These are phyloP conservation scores for Calliopsis andreniformis DNA, from an alignment of 1,140 invertebrate genomes.

Conservation along the genomic window DNA sequence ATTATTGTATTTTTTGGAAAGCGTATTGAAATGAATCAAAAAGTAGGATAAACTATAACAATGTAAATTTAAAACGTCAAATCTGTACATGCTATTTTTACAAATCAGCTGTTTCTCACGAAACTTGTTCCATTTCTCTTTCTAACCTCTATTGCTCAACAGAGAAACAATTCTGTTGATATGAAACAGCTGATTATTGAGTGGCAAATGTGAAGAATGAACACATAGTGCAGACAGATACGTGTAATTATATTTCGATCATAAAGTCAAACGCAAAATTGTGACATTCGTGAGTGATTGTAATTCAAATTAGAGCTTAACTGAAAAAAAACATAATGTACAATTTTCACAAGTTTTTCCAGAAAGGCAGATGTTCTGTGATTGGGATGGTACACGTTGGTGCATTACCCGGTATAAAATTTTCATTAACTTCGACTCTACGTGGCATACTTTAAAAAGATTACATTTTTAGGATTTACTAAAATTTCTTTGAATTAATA, in stretches of 20 bases:
- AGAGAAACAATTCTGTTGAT: background rate
- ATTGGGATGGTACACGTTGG: conserved; percentile 90
- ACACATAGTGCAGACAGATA: background rate
- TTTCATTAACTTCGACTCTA: conserved; percentile 18
- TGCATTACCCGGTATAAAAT: conserved; percentile 85
- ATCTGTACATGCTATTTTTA: too few relatives aligned
- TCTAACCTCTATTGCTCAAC: background rate
- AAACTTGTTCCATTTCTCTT: background rate
- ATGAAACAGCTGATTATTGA: background rate
- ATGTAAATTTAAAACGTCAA: background rate
- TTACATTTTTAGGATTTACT: background rate
- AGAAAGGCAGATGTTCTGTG: conserved; percentile 79
- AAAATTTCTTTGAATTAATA: background rate
- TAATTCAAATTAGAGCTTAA: background rate
- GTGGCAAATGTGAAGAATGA: background rate
- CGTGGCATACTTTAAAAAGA: background rate
- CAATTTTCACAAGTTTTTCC: conserved; percentile 77
- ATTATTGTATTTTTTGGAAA: too few relatives aligned
- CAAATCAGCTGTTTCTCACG: background rate
- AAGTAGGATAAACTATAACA: too few relatives aligned
- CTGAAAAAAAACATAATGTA: conserved; percentile 74
- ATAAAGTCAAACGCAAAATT: background rate
- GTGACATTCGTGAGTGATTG: background rate
- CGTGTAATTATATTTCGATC: too few relatives aligned
- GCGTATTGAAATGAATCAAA: too few relatives aligned